Conservation (phyloP, 2,888 invertebrate genomes). For the Ichneumon xanthorius region DNA sequence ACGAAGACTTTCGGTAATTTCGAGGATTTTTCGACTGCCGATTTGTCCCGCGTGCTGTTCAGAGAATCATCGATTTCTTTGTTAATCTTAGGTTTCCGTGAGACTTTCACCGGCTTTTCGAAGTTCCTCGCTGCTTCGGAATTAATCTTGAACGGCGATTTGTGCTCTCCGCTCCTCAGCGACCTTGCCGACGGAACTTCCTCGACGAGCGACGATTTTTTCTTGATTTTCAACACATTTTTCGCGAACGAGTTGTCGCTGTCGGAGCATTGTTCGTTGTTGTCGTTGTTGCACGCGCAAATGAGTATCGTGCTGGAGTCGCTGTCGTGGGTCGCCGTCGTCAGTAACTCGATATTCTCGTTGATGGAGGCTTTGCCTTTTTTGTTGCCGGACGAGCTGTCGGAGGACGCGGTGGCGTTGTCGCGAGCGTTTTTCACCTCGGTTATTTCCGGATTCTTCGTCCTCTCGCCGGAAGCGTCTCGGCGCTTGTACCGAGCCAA, state of each 20-base stretch:
- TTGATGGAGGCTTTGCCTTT: not conserved
- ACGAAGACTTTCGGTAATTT: slow-evolving; percentile 26
- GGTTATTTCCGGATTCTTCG: not conserved
- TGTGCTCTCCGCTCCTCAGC: not conserved
- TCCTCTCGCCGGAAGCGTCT: not conserved
- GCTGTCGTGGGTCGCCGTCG: slow-evolving; percentile 66
- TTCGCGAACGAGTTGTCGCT: slow-evolving; percentile 18
- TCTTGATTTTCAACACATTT: not conserved
- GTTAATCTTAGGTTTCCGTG: not conserved
- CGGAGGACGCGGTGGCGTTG: not conserved
- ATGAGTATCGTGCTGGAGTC: slow-evolving; percentile 73
- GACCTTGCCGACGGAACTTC: not conserved
- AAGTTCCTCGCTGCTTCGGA: not conserved
- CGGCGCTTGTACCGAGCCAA: slow-evolving; percentile 26
- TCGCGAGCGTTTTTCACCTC: not conserved
- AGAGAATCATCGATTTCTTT: not conserved
- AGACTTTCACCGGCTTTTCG: not conserved
- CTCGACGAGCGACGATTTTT: not conserved
- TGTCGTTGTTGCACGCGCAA: slow-evolving; percentile 57
- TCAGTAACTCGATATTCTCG: slow-evolving; percentile 51
- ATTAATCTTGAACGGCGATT: not conserved
- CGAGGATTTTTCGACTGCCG: slow-evolving; percentile 2
- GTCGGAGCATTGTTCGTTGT: slow-evolving; percentile 7
- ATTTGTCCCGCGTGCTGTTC: not conserved
- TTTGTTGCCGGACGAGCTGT: not conserved